Conservation (phyloP, 2,888 invertebrate species). For the Cataglyphis cursor region DNA sequence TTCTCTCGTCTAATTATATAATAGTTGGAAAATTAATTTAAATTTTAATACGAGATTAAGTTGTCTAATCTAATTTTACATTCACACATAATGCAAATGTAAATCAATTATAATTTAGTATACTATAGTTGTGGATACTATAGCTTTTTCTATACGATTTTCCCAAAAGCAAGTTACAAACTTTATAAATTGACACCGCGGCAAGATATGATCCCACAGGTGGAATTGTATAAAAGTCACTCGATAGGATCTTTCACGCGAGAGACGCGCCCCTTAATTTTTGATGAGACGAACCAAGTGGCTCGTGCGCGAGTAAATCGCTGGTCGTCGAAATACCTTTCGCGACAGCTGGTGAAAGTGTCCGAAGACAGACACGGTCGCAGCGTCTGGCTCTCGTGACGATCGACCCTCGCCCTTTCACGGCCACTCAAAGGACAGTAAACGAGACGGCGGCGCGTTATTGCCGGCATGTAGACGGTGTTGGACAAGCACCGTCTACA, state of each 20-base stretch:
- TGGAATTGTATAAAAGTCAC: slow-evolving; percentile 25
- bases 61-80: not conserved
- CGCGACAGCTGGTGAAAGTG: slow-evolving; percentile 63
- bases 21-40: not conserved
- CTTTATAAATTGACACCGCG: slow-evolving; percentile 7
- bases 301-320: slow-evolving; percentile 36
- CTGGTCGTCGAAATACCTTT: slow-evolving; percentile 2
- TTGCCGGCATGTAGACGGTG: slow-evolving; percentile 71
- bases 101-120: not conserved
- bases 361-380: slow-evolving; percentile 65
- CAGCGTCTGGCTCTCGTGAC: slow-evolving; percentile 58
- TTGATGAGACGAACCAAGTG: slow-evolving; percentile 22
- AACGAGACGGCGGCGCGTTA: slow-evolving; percentile 63
- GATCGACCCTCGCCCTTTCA: slow-evolving; percentile 63
- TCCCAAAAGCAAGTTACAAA: not conserved
- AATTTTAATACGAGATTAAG: not conserved
- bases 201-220: not conserved
- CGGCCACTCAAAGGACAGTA: slow-evolving; percentile 66
- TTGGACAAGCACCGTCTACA: slow-evolving; percentile 53
- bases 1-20: not conserved
- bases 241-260: slow-evolving; percentile 34
- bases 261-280: slow-evolving; percentile 40
- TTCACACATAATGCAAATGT: not conserved
- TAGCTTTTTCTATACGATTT: not conserved
- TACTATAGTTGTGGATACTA: not conserved